Evolutionary conservation across 2,113 vertebrate species (phyloP).

Genomic region (Embiotoca jacksoni): DNA sequence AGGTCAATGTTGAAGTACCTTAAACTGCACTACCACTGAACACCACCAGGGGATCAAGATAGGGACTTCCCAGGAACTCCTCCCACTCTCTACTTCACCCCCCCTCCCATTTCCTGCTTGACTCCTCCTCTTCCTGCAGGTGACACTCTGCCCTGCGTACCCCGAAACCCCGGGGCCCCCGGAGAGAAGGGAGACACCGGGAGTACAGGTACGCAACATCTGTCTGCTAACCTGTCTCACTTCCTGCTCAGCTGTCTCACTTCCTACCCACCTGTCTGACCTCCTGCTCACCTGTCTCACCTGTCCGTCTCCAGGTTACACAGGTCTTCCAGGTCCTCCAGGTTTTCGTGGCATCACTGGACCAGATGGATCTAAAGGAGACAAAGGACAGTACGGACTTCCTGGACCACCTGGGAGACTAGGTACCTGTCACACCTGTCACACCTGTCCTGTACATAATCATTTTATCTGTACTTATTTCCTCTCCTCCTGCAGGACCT

Average conservation of each 20-base stretch:
- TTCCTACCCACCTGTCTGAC: not conserved
- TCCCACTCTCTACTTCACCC: not conserved
- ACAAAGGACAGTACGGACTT: conserved; percentile 67
- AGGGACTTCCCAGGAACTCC: not conserved
- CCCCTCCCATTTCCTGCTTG: not conserved
- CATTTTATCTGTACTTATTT: not conserved
- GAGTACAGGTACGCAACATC: conserved; percentile 61
- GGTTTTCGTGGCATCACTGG: conserved; percentile 73
- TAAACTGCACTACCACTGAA: no score
- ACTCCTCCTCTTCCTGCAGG: conserved; percentile 59
- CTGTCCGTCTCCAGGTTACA: conserved; percentile 41
- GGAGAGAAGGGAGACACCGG: conserved; percentile 78
- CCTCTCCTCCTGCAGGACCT: conserved; percentile 56
- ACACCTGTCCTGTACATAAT: not conserved
- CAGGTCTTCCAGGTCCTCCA: conserved; percentile 53
- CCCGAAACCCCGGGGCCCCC: conserved; percentile 55
- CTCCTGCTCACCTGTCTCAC: not conserved
- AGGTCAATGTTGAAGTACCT: no score
- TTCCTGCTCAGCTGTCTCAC: not conserved
- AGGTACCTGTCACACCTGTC: conserved; percentile 61
- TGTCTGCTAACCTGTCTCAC: not conserved
- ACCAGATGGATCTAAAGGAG: conserved; percentile 73
- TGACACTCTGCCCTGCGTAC: conserved; percentile 60
- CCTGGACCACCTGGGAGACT: conserved; percentile 56
- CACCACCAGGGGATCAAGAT: no score